Base-by-base conservation (phyloP, 2,797 vertebrate species). In the Neosilurus mollespiculum region DNA sequence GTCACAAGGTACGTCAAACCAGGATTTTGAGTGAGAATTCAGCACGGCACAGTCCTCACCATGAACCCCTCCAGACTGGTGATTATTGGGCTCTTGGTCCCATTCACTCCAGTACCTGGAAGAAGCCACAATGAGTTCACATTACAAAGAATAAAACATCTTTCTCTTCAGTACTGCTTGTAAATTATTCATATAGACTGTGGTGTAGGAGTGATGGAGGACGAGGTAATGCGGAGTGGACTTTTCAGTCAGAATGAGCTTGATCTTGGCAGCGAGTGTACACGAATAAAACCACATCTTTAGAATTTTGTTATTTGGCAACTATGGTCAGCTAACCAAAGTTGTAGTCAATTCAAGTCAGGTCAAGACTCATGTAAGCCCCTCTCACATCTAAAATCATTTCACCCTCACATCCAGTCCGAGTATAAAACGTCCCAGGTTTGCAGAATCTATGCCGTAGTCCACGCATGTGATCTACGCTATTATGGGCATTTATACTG, bases 1-100 rank as follows among this genome's bases (percentile, higher is more conserved):
- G 16, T 91, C 86, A 83, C 90, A 92, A 2, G 89, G 89, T 65
- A 92, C 88, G 73, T 92, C 87, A 54, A 88, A 90, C 89, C 90
- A 92, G 34, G 88, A 84, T 77, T 89, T 87, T 9, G 88, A 86
- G 66, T 67, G 89, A 16, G 90, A 90, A 78, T 92, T 80, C 62
- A 90, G 88, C 43, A 88, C 87, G 8, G 89, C 89, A 37, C 90
- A 90, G 84, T 92, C 91, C 18, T 90, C 88, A 61, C 81, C 87
- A 12, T 90, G 87, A 86, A 75, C 16, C 59, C 89, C 89, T 53
- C 87, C 91, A 43, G 87, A 87, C 62, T 83, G 84, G 65, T 91
- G 90, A 65, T 92, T 93, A 84, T 92, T 82, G 70, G 92, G 89
- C 86, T 93, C 89, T 43, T 84, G 72, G 56, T 85, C 62, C 67